Evolutionary conservation across 35 echinoderm and acorn worm genomes (phyloP), one percentile per base, ranked within the genome.

Genomic region (Strongylocentrotus purpuratus): DNA sequence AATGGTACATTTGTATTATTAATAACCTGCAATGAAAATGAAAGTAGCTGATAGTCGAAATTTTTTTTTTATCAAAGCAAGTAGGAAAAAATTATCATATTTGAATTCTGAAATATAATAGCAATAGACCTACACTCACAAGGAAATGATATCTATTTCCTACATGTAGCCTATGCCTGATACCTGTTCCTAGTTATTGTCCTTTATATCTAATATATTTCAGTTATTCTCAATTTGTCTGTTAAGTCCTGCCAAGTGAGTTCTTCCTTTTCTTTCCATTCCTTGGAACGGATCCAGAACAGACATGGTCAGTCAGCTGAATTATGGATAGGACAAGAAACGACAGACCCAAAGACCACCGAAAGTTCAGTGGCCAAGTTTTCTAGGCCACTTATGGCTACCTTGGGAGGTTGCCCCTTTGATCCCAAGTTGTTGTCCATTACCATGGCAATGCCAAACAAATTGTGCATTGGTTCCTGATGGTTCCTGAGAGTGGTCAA

Each of bases 311-410:
- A 78, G 22, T 78, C 28, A n/a, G 65, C 7, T 78, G 20, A 78
- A 28, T 22, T 78, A 28, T 78, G 28, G 65, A 78, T 78, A 3
- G 61, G 20, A 22, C 20, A 78, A n/a, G 65, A 78, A 78, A 78
- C 20, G 25, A 78, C 17, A 78, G 22, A 28, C 65, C 65, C 25
- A 78, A 22, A 28, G 65, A 78, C 20, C 4, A 28, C 65, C 20
- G 28, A 78, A 78, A 78, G 65, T 78, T 78, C 65, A 78, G 65
- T 78, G 65, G 65, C 65, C 65, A 78, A 78, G 65, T 78, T 78
- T 78, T 78, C 65, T 78, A 78, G 65, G 65, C 65, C 65, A 78
- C 65, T 78, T 78, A 78, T 78, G 65, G 65, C 65, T 78, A 78
- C 65, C 65, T 78, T 78, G 65, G 65, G 65, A 78, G 65, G 20